phyloP scores from a whole-genome alignment of 2,797 vertebrate genomes.

The Adelosebastes latens region DNA sequence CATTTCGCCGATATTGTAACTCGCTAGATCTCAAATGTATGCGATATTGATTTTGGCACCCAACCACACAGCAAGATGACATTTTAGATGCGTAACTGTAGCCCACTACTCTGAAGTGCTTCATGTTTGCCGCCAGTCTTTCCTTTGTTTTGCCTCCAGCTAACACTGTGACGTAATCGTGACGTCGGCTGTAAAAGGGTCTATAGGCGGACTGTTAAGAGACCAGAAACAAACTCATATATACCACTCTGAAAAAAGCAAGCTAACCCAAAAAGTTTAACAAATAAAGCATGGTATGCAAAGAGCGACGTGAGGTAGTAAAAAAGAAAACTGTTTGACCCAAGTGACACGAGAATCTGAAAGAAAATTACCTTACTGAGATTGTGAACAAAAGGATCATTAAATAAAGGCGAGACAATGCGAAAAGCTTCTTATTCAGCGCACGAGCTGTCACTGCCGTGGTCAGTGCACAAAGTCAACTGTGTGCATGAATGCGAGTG shows the following conservation, averaged over 20 bases:
- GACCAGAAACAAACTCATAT: neutral
- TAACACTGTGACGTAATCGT: too few species aligned
- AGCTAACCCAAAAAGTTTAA: neutral
- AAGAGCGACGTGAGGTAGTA: neutral
- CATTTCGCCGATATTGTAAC: too few species aligned
- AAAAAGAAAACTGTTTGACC: neutral
- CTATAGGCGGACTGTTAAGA: neutral
- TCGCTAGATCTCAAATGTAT: too few species aligned
- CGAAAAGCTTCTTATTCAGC: slow-evolving; percentile 12
- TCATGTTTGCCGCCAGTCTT: too few species aligned
- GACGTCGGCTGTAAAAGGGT: too few species aligned
- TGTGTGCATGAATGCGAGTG: neutral
- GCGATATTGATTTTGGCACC: too few species aligned
- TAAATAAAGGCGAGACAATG: slow-evolving; percentile 15
- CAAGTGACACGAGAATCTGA: neutral
- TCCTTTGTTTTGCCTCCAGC: too few species aligned
- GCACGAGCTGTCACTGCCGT: neutral
- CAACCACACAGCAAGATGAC: too few species aligned
- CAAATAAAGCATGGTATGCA: neutral
- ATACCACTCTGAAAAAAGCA: neutral
- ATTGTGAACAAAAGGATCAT: slow-evolving; percentile 24
- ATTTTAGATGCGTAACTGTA: too few species aligned
- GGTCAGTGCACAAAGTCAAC: slow-evolving; percentile 1
- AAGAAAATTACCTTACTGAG: neutral
- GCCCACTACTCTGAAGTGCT: too few species aligned